Evolutionary conservation across 2,888 invertebrate genomes (phyloP).

Genomic region (Lomographa bimaculata): DNA sequence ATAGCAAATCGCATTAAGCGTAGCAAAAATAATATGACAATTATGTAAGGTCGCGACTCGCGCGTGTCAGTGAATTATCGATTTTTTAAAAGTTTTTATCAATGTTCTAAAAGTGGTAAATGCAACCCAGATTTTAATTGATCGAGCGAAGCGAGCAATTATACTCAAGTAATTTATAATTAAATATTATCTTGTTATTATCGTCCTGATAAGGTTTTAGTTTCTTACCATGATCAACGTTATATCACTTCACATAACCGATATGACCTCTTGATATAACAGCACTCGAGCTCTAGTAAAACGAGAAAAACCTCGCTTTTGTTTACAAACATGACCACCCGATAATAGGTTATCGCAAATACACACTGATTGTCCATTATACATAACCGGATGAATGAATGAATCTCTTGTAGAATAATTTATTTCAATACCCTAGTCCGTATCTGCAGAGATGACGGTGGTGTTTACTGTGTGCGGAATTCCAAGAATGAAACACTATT

Average conservation of each 20-base stretch:
- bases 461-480: slow-evolving; percentile 67
- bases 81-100: too few relatives aligned
- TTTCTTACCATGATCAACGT: neutral
- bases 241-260: slow-evolving; percentile 3
- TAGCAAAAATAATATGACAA: too few relatives aligned
- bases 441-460: slow-evolving; percentile 48
- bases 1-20: too few relatives aligned
- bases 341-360: slow-evolving; percentile 65
- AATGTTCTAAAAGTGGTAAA: too few relatives aligned
- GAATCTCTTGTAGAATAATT: slow-evolving; percentile 48
- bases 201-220: neutral
- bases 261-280: slow-evolving; percentile 48
- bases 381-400: slow-evolving; percentile 56
- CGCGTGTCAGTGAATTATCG: too few relatives aligned
- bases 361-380: slow-evolving; percentile 52
- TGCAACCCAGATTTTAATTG: too few relatives aligned
- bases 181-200: neutral
- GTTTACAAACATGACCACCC: slow-evolving; percentile 67
- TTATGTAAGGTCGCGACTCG: too few relatives aligned
- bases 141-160: too few relatives aligned
- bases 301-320: slow-evolving; percentile 47
- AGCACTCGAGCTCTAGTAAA: slow-evolving; percentile 48
- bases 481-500: slow-evolving; percentile 70
- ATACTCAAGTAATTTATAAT: too few relatives aligned
- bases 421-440: slow-evolving; percentile 42